These are phyloP conservation scores for Trachythela sp. DNA, from an alignment of 64 coral and sea anemone genomes.

Conservation along the genomic window DNA sequence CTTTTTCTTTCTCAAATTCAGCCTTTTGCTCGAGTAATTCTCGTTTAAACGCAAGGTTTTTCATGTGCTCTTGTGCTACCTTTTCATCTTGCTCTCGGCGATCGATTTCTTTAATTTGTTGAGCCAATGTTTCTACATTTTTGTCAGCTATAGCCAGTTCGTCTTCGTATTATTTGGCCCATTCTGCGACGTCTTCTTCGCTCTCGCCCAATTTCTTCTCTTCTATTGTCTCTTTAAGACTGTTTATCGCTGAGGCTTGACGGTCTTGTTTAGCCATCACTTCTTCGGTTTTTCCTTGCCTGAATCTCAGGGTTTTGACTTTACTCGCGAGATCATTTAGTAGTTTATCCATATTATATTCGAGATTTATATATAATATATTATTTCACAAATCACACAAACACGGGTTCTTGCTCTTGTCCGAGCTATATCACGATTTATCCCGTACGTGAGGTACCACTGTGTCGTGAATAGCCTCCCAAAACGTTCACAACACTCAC, in stretches of 20 bases:
- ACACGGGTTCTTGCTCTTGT: neutral
- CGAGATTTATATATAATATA: too few relatives aligned
- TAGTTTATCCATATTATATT: conserved; percentile 27
- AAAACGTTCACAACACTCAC: too few relatives aligned
- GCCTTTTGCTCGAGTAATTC: conserved; percentile 32
- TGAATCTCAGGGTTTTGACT: conserved; percentile 33
- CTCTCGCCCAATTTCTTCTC: conserved; percentile 52
- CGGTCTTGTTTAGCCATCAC: conserved; percentile 34
- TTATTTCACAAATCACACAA: neutral
- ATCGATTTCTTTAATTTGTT: conserved; percentile 10
- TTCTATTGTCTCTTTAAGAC: conserved; percentile 20
- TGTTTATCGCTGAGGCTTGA: conserved; percentile 16
- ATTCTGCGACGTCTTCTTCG: conserved; percentile 41
- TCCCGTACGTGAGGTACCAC: neutral
- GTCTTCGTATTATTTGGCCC: conserved; percentile 18
- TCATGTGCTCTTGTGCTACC: neutral
- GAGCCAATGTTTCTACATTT: neutral
- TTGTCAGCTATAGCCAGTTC: conserved; percentile 28
- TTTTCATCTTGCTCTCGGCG: conserved; percentile 9
- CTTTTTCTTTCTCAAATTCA: conserved; percentile 33
- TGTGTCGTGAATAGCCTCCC: too few relatives aligned
- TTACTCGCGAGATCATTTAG: conserved; percentile 22
- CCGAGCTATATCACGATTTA: neutral
- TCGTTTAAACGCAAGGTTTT: conserved; percentile 10
- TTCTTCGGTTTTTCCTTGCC: conserved; percentile 38